Percentiles rank a stretch among this genome's conserved stretches.
phyloP scores from a whole-genome alignment of 2,113 vertebrate genomes.

The Isurus oxyrinchus region DNA sequence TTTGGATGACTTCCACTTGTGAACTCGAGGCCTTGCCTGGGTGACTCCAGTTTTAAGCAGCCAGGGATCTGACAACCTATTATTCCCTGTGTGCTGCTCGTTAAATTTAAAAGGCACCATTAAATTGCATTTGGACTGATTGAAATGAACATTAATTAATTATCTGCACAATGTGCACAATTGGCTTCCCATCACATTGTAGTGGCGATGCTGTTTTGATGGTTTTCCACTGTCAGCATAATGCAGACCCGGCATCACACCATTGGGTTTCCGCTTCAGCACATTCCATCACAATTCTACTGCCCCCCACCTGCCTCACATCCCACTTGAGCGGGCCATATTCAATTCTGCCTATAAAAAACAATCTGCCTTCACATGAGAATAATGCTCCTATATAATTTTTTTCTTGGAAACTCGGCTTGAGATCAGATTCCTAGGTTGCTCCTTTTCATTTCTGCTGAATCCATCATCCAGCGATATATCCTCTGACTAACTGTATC shows the following conservation, averaged over 20 bases:
- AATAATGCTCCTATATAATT: background rate
- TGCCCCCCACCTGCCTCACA: background rate
- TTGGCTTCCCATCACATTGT: background rate
- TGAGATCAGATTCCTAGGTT: background rate
- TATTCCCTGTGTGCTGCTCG: background rate
- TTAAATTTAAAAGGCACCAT: background rate
- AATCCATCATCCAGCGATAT: background rate
- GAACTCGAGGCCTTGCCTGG: background rate
- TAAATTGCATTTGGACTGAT: background rate
- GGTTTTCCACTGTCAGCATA: background rate
- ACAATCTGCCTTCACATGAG: background rate
- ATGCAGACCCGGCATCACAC: background rate
- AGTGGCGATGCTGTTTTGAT: background rate
- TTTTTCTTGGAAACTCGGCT: background rate
- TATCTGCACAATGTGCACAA: background rate
- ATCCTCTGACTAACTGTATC: background rate
- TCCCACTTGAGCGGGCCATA: background rate
- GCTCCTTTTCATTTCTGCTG: background rate
- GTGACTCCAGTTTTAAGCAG: too few species aligned
- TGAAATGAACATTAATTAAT: background rate
- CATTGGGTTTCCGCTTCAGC: background rate
- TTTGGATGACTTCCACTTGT: background rate
- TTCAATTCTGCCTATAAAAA: background rate
- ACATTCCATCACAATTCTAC: background rate
- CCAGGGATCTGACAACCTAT: too few species aligned